Conservation (phyloP, 2,797 vertebrate genomes). For the Falco concolor region DNA sequence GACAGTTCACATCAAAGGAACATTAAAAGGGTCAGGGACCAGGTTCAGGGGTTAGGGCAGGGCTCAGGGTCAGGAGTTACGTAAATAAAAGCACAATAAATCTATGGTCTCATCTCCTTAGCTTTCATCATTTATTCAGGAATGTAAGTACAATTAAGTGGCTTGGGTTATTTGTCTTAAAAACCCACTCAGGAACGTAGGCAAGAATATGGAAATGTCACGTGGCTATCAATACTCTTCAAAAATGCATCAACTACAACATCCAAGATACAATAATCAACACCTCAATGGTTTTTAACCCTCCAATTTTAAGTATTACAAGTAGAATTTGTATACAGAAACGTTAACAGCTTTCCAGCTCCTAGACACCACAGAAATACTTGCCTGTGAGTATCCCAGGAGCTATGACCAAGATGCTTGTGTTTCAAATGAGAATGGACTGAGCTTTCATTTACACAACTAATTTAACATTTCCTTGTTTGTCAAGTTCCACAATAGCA, state of each 20-base stretch:
- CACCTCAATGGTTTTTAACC: not conserved
- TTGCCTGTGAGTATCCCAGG: not conserved
- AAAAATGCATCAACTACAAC: not conserved
- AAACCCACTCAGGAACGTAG: not conserved
- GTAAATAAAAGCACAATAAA: not conserved
- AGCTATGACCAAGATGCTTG: not conserved
- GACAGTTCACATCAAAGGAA: not conserved
- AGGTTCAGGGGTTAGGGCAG: not conserved
- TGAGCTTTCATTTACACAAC: not conserved
- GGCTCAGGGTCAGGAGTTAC: not conserved
- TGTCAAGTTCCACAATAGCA: not conserved
- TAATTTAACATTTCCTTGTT: not conserved
- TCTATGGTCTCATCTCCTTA: not conserved
- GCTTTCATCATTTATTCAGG: conserved; percentile 36
- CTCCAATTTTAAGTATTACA: not conserved
- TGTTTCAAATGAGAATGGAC: not conserved
- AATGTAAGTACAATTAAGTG: conserved; percentile 4
- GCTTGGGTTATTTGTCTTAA: not conserved
- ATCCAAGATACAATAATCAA: not conserved
- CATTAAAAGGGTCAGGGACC: not conserved
- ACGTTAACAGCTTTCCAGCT: not conserved
- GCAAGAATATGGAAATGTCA: not conserved
- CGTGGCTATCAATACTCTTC: not conserved
- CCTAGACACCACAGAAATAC: not conserved
- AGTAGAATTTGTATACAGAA: not conserved